These are phyloP conservation scores for Leucoptera coffeella DNA, from an alignment of 2,888 invertebrate species.

Conservation along the genomic window DNA sequence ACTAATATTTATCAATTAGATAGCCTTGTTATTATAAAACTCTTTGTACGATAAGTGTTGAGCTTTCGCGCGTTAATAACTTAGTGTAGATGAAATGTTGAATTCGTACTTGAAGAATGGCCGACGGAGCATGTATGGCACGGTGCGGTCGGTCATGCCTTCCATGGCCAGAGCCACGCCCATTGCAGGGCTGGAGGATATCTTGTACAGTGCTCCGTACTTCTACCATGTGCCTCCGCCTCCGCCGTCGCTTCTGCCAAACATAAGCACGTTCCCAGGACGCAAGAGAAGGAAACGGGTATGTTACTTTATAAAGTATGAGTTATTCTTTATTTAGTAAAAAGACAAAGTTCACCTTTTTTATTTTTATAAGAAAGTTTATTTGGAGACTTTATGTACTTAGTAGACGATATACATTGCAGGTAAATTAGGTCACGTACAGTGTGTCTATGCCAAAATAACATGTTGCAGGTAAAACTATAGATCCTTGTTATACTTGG, in stretches of 20 bases:
- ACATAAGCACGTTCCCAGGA: conserved; percentile 40
- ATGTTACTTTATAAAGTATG: conserved; percentile 21
- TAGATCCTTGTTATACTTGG: too few relatives aligned
- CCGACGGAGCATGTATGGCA: conserved; percentile 32
- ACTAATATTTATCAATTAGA: conserved; percentile 34
- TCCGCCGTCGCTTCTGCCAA: conserved; percentile 26
- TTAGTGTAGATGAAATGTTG: too few relatives aligned
- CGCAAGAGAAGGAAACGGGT: conserved; percentile 41
- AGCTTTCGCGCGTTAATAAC: too few relatives aligned
- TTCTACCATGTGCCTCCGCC: conserved; percentile 40
- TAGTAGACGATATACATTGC: too few relatives aligned
- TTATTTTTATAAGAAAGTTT: too few relatives aligned
- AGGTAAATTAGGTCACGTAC: too few relatives aligned
- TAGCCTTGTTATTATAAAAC: conserved; percentile 12
- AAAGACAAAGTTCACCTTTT: background rate
- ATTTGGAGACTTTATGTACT: too few relatives aligned
- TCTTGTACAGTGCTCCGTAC: conserved; percentile 29
- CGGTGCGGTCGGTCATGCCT: conserved; percentile 31
- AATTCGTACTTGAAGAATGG: conserved; percentile 29
- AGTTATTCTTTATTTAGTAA: background rate
- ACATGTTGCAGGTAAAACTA: too few relatives aligned
- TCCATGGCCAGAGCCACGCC: conserved; percentile 24
- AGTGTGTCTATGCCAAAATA: too few relatives aligned
- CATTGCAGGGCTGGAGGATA: conserved; percentile 22
- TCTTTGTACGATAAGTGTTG: too few relatives aligned